Percentiles rank a stretch among this genome's conserved stretches.
phyloP scores from a whole-genome alignment of 1,140 invertebrate genomes.

The Platorchestia sp. region DNA sequence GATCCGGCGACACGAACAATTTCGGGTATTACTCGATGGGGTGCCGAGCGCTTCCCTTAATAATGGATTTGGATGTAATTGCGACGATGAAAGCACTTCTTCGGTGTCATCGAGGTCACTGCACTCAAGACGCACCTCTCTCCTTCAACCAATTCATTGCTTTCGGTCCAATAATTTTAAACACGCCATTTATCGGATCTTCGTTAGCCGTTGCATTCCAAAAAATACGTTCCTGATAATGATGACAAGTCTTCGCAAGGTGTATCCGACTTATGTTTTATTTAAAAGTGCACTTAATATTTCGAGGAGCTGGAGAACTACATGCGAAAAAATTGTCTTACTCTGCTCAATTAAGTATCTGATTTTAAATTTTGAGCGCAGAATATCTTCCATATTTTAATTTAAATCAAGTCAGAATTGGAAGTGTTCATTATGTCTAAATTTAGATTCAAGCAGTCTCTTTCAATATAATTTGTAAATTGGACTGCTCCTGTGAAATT shows the following conservation, averaged over 20 bases:
- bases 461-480: too few relatives aligned
- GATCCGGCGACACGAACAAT: conserved; percentile 41
- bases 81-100: conserved; percentile 29
- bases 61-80: conserved; percentile 47
- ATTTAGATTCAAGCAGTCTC: not conserved
- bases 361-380: too few relatives aligned
- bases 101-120: conserved; percentile 5
- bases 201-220: not conserved
- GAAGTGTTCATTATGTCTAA: not conserved
- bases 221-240: not conserved
- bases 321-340: not conserved
- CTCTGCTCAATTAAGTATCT: too few relatives aligned
- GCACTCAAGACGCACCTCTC: conserved; percentile 33
- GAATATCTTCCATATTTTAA: too few relatives aligned
- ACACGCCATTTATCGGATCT: not conserved
- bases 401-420: not conserved
- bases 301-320: not conserved
- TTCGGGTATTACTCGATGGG: conserved; percentile 38
- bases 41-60: conserved; percentile 34
- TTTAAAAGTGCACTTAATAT: not conserved
- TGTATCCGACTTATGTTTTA: not conserved
- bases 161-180: not conserved
- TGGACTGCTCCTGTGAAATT: not conserved
- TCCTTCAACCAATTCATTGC: not conserved
- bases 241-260: not conserved